These are phyloP conservation scores for Pemphredon lugubris DNA, from an alignment of 2,888 invertebrate genomes.

Conservation along the genomic window DNA sequence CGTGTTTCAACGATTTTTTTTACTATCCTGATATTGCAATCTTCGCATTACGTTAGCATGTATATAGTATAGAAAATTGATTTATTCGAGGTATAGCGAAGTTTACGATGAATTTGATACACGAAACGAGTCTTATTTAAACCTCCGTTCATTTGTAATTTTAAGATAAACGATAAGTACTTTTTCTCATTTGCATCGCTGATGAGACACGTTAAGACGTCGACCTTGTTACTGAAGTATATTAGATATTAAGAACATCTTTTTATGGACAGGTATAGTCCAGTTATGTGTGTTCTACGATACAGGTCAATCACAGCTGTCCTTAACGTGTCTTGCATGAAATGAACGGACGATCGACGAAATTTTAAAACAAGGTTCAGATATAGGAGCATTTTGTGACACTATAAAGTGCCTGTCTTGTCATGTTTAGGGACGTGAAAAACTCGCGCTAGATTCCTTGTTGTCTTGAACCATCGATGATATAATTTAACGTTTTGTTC, in stretches of 20 bases:
- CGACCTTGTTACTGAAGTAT: slow-evolving; percentile 57
- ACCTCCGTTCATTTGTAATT: slow-evolving; percentile 51
- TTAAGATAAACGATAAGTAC: slow-evolving; percentile 53
- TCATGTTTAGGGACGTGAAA: slow-evolving; percentile 77
- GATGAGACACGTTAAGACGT: slow-evolving; percentile 64
- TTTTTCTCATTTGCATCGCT: slow-evolving; percentile 61
- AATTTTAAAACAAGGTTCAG: slow-evolving; percentile 77
- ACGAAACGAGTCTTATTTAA: slow-evolving; percentile 57
- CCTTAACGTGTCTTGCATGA: slow-evolving; percentile 67
- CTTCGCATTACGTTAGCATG: slow-evolving; percentile 52
- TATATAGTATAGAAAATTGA: slow-evolving; percentile 57
- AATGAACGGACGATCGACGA: slow-evolving; percentile 71
- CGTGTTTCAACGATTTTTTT: slow-evolving; percentile 38
- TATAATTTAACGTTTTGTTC: slow-evolving; percentile 64
- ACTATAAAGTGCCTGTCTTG: slow-evolving; percentile 80
- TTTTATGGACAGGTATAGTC: slow-evolving; percentile 65
- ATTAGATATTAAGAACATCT: slow-evolving; percentile 66
- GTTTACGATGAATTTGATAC: slow-evolving; percentile 51
- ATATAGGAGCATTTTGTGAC: slow-evolving; percentile 78
- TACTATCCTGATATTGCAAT: slow-evolving; percentile 39
- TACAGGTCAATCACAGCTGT: slow-evolving; percentile 65
- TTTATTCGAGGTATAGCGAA: slow-evolving; percentile 41
- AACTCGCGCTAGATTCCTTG: slow-evolving; percentile 72
- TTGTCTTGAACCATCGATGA: slow-evolving; percentile 67
- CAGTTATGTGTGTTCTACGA: slow-evolving; percentile 67